Conservation (phyloP, 2,888 invertebrate species). For the Nomada flava region DNA sequence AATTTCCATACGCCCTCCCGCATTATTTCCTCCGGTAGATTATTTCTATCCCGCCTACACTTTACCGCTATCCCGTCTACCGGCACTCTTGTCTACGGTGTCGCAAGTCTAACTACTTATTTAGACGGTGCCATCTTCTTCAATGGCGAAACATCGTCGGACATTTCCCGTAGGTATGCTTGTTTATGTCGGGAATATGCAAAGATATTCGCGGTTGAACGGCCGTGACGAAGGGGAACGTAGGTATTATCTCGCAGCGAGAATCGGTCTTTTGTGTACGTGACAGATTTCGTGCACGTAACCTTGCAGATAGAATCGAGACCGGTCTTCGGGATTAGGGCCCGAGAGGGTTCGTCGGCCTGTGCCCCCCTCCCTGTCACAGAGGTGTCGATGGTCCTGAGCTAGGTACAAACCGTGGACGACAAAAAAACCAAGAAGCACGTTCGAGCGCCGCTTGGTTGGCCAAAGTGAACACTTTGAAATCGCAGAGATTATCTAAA, state of each 20-base stretch:
- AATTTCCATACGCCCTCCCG: conserved; percentile 4
- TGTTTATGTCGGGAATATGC: conserved; percentile 10
- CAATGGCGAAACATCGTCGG: background rate
- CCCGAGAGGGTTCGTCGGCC: conserved; percentile 59
- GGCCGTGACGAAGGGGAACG: conserved; percentile 1
- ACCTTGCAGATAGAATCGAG: conserved; percentile 57
- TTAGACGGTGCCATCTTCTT: background rate
- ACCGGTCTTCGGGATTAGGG: conserved; percentile 70
- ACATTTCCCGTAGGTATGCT: background rate
- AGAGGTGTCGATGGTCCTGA: conserved; percentile 30
- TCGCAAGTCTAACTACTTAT: background rate
- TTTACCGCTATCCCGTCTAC: background rate
- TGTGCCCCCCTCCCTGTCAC: conserved; percentile 22
- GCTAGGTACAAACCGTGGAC: conserved; percentile 16
- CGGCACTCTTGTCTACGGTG: background rate
- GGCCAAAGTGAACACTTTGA: conserved; percentile 56
- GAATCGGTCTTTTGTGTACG: conserved; percentile 34
- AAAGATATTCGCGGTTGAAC: conserved; percentile 14
- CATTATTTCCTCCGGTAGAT: background rate
- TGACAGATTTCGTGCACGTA: conserved; percentile 64
- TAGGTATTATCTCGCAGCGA: conserved; percentile 34
- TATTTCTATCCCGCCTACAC: background rate
- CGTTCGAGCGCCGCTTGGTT: conserved; percentile 12
- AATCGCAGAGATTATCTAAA: too few relatives aligned
- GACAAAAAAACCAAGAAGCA: conserved; percentile 4